Evolutionary conservation across 2,888 invertebrate species (phyloP), one percentile per base, ranked within the genome.

Genomic region (Trachelus iudaicus): DNA sequence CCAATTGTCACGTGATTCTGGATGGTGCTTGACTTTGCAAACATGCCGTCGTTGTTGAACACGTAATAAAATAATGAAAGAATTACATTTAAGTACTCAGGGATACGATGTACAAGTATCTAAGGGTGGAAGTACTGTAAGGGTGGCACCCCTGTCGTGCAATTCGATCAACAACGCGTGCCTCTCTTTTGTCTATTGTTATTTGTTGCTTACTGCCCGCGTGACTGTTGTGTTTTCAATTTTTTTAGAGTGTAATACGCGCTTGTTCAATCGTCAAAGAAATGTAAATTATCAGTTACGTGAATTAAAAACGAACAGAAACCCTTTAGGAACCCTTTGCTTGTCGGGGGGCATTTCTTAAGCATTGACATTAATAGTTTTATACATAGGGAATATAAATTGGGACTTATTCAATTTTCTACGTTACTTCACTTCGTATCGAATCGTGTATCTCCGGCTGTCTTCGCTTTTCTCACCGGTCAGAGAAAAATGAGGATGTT

Each of bases 151-250:
- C 40, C 40, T 56, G 40, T 56, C 6, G 40, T 56, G 40, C 40
- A 56, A 56, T 56, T 56, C 40, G 69, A 77, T 77, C 77, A 77
- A 74, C 77, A 75, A 75, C 75, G 69, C 77, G 77, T 75, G 77
- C 34, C 77, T 75, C 77, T 69, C 69, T 69, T 77, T 77, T 69
- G 69, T 77, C 69, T 31, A 75, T 69, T 76, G 69, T 77, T 56
- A 56, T 56, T 77, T 77, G 31, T 69, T 77, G 75, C 69, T 34
- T 30, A 31, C 75, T 40, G 31, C 6, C 34, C 23, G 40, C 9
- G 40, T 56, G 40, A 23, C 75, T 35, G 75, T 35, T 35, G 40
- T 69, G 69, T 77, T 75, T 69, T n/a, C 69, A 77, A 75, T 74
- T 77, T 75, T 77, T 75, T 69, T 75, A 40, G 23, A 56, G 23